Evolutionary conservation across 1,140 invertebrate species (phyloP).

Genomic region (honey bee (Apis mellifera)): DNA sequence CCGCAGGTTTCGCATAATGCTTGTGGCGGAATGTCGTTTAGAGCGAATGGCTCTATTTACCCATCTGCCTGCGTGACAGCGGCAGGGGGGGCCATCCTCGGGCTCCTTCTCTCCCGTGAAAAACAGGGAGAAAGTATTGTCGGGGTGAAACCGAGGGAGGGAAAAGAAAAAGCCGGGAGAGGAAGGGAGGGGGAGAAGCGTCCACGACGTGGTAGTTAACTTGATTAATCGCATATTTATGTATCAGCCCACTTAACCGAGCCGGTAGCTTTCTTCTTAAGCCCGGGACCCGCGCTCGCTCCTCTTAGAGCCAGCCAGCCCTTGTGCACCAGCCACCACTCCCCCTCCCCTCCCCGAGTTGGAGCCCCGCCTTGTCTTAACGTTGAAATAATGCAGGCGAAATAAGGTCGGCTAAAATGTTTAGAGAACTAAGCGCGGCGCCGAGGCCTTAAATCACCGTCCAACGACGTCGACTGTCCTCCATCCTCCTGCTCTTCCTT

Average conservation of each 20-base stretch:
- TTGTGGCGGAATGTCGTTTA: constrained; percentile 64
- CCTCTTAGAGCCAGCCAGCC: constrained; percentile 32
- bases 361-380: constrained; percentile 67
- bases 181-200: constrained; percentile 34
- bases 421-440: constrained; percentile 73
- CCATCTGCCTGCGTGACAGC: constrained; percentile 38
- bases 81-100: background rate
- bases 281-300: constrained; percentile 46
- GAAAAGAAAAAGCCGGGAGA: background rate
- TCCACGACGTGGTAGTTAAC: constrained; percentile 65
- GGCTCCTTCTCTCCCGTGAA: background rate
- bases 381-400: constrained; percentile 76
- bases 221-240: constrained; percentile 79
- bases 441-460: constrained; percentile 68
- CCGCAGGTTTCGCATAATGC: constrained; percentile 67
- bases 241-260: constrained; percentile 75
- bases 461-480: constrained; percentile 54
- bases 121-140: constrained; percentile 13
- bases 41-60: constrained; percentile 72
- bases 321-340: constrained; percentile 32
- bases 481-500: constrained; percentile 11
- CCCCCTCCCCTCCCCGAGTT: constrained; percentile 45
- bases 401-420: constrained; percentile 77
- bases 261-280: constrained; percentile 66
- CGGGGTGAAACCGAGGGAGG: background rate